Base-by-base conservation (phyloP, 2,888 invertebrate genomes). In the Lypha dubia region DNA sequence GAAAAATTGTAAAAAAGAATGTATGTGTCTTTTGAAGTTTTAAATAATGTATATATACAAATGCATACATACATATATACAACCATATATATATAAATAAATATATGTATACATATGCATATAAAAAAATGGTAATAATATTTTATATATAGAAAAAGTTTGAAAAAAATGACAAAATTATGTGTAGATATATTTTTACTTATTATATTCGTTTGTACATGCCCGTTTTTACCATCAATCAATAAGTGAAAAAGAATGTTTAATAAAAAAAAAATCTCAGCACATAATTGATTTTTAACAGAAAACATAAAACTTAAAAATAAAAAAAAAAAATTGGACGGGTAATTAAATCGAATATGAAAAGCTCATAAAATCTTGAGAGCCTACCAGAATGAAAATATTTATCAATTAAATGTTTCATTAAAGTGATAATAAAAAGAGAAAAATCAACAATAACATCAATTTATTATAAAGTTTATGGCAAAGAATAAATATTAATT, bases 221-320 rank as follows among this genome's bases (percentile, higher is more conserved):
- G n/a, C n/a, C n/a, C n/a, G n/a, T n/a, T n/a, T n/a, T n/a, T n/a
- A n/a, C n/a, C n/a, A n/a, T n/a, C n/a, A n/a, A n/a, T 28, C 38
- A 46, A 56, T 60, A 73, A 73, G 79, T 73, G 65, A 56, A 65
- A 71, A 62, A 63, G n/a, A 73, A 35, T 53, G 17, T 22, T 28
- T 68, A 38, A 28, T 13, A 35, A 5, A 13, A 32, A 22, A 51
- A 60, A 68, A 38, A 44, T 2, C 38, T 24, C 38, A 51, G 76
- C 63, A 65, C 83, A 87, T 77, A 87, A 87, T 81, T 83, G 75
- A 74, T 68, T 85, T 68, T 79, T 86, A 86, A 76, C 82, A 87
- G 41, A 77, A 77, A 65, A 15, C 5, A 41, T 24, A 49, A 63
- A 74, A 63, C 8, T 11, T n/a, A n/a, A n/a, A n/a, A n/a, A n/a